Evolutionary conservation across 2,797 vertebrate genomes (phyloP).

Genomic region (Hemitrygon akajei): DNA sequence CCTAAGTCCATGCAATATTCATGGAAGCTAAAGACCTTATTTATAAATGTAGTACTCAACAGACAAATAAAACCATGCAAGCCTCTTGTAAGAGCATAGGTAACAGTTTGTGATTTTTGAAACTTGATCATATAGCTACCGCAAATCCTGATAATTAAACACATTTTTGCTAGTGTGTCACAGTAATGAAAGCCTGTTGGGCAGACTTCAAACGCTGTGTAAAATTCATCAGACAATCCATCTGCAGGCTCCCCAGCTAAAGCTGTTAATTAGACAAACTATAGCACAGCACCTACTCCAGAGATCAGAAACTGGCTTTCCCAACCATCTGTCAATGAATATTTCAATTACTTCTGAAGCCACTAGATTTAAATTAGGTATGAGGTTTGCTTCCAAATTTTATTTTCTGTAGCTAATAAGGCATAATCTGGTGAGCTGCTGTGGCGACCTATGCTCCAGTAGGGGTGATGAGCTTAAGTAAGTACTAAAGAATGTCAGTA

Average conservation of each 20-base stretch:
- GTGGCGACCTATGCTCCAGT: too few species aligned
- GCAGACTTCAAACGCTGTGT: neutral
- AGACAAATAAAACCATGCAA: neutral
- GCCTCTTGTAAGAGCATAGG: neutral
- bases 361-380: neutral
- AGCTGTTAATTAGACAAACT: conserved; percentile 34
- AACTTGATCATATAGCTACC: neutral
- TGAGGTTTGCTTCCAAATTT: neutral
- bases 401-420: neutral
- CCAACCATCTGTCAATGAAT: conserved; percentile 32
- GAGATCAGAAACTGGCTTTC: conserved; percentile 33
- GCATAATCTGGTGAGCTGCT: too few species aligned
- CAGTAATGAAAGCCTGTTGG: neutral
- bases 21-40: neutral
- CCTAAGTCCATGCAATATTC: neutral
- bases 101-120: neutral
- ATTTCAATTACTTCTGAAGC: neutral
- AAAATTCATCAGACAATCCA: conserved; percentile 15
- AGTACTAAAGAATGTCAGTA: neutral
- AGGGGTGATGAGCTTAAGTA: too few species aligned
- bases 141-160: conserved; percentile 36
- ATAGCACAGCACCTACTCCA: neutral
- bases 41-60: neutral
- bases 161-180: conserved; percentile 19
- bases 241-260: neutral